These are phyloP conservation scores for Andricus curvator DNA, from an alignment of 2,888 invertebrate genomes.

Conservation along the genomic window DNA sequence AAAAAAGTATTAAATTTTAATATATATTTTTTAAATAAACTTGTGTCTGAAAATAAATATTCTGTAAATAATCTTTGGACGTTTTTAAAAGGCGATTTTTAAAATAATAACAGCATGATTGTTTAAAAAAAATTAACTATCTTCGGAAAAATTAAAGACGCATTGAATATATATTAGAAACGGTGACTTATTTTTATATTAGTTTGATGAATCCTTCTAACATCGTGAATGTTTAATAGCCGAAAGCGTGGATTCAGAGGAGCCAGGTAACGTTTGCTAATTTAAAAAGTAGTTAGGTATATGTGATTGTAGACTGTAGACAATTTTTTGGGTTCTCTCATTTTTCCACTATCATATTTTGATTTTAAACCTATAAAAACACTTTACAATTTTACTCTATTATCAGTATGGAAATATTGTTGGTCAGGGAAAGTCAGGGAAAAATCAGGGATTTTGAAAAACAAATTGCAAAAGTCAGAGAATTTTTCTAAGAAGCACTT, in stretches of 20 bases:
- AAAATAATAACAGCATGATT: background rate
- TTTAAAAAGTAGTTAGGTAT: conserved; percentile 39
- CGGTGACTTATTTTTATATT: background rate
- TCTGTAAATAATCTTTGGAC: background rate
- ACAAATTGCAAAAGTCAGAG: too few species aligned
- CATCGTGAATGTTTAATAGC: conserved; percentile 67
- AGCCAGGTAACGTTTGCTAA: conserved; percentile 74
- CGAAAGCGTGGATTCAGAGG: conserved; percentile 75
- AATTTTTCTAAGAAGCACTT: too few species aligned
- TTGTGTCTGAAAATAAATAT: background rate
- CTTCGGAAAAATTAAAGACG: background rate
- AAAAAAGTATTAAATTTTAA: too few species aligned
- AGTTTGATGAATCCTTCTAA: conserved; percentile 28
- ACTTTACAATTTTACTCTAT: too few species aligned
- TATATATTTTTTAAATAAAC: background rate
- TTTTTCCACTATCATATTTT: too few species aligned
- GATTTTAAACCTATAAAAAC: too few species aligned
- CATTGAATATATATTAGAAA: background rate
- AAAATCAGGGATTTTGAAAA: too few species aligned
- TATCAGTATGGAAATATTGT: too few species aligned
- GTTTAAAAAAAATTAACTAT: background rate
- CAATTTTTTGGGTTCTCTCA: background rate
- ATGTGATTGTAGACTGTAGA: background rate
- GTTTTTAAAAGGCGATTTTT: background rate
- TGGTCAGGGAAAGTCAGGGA: too few species aligned